Evolutionary conservation across 2,888 invertebrate genomes (phyloP).

Genomic region (Malacosoma neustria): DNA sequence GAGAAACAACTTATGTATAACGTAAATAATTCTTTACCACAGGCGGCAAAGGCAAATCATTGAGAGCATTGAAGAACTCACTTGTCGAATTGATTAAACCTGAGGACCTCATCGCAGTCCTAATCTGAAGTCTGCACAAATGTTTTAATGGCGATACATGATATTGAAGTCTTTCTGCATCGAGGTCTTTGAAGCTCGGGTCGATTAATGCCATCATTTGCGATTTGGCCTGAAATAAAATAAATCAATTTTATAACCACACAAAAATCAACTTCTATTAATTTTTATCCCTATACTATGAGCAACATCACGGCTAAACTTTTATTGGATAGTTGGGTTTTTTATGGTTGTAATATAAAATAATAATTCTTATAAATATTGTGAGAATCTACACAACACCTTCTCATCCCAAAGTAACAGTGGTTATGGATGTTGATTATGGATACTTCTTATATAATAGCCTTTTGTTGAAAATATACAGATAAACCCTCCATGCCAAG

Average conservation of each 20-base stretch:
- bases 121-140: slow-evolving; percentile 39
- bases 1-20: slow-evolving; percentile 28
- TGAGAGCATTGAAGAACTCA: slow-evolving; percentile 32
- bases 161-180: slow-evolving; percentile 24
- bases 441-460: no score
- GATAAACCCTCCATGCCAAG: no score
- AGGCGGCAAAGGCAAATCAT: slow-evolving; percentile 36
- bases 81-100: slow-evolving; percentile 28
- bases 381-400: no score
- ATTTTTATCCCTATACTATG: no score
- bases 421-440: no score
- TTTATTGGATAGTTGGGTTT: no score
- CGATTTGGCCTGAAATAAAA: slow-evolving; percentile 39
- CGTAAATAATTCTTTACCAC: slow-evolving; percentile 41
- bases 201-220: slow-evolving; percentile 39
- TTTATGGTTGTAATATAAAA: no score
- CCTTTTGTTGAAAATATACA: no score
- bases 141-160: slow-evolving; percentile 45
- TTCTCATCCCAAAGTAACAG: no score
- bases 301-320: no score
- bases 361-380: no score
- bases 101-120: slow-evolving; percentile 27
- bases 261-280: no score
- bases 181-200: slow-evolving; percentile 16
- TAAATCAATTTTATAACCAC: not conserved